A percentile compares a stretch with the other conserved stretches of the same genome.
phyloP scores from a whole-genome alignment of 2,797 vertebrate genomes.

The Oophaga sylvatica region DNA sequence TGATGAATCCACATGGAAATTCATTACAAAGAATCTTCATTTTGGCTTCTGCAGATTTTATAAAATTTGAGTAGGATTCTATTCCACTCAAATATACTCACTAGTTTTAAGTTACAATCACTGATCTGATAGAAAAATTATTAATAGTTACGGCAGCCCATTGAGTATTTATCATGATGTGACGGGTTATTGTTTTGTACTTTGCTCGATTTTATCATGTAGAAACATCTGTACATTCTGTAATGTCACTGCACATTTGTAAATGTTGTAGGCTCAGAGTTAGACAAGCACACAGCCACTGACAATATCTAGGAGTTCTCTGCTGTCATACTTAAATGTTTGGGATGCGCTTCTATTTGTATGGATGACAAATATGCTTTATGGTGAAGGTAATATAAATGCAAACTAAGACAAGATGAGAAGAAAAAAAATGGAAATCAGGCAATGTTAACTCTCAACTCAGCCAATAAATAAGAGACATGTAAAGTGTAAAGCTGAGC shows the following conservation, averaged over 20 bases:
- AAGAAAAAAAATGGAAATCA: neutral
- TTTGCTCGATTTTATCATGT: conserved; percentile 18
- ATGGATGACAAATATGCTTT: conserved; percentile 27
- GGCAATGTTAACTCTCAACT: neutral
- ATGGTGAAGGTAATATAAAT: conserved; percentile 10
- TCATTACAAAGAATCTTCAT: too few species aligned
- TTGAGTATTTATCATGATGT: neutral
- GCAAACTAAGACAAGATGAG: neutral
- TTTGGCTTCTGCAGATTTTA: too few species aligned
- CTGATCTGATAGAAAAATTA: conserved; percentile 13
- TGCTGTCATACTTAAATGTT: conserved; percentile 31
- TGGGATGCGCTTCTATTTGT: conserved; percentile 6
- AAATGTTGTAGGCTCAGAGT: conserved; percentile 28
- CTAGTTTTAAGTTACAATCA: neutral
- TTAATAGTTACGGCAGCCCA: neutral
- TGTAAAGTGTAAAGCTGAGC: neutral
- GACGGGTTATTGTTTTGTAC: conserved; percentile 15
- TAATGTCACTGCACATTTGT: conserved; percentile 53
- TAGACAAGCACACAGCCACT: conserved; percentile 10
- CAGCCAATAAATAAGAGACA: neutral
- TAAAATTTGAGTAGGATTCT: too few species aligned
- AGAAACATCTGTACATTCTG: conserved; percentile 46
- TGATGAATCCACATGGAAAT: too few species aligned
- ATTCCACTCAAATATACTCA: too few species aligned
- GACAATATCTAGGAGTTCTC: conserved; percentile 10